Conservation (phyloP, 2,113 vertebrate species). For the Toxostoma redivivum region DNA sequence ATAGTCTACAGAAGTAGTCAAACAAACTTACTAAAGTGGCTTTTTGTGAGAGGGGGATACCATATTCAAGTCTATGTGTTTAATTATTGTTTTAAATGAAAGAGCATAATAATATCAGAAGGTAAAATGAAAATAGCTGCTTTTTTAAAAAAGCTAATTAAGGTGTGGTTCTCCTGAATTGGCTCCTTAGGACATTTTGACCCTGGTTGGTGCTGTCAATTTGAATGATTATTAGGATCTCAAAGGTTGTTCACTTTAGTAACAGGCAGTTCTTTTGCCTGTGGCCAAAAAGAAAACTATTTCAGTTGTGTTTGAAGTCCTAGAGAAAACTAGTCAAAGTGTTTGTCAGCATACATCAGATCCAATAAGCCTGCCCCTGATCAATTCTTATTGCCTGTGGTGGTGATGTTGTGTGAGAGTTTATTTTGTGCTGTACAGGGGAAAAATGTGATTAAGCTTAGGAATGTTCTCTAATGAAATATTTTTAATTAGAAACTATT, state of each 20-base stretch:
- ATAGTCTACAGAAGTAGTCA: background rate
- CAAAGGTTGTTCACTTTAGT: background rate
- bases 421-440: background rate
- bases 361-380: background rate
- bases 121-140: background rate
- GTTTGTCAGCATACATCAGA: background rate
- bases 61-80: background rate
- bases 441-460: background rate
- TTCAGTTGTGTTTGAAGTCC: background rate
- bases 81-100: background rate
- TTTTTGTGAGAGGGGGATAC: background rate
- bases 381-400: background rate
- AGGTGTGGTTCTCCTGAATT: background rate
- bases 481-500: background rate
- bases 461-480: background rate
- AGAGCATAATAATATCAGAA: background rate
- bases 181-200: background rate
- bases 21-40: background rate
- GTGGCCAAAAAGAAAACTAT: background rate
- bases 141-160: background rate
- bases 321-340: background rate
- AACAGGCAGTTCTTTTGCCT: background rate
- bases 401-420: background rate
- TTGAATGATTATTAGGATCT: background rate
- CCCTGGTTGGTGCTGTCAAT: background rate